These are phyloP conservation scores for Megaceryle alcyon DNA, from an alignment of 2,797 vertebrate genomes.

Conservation along the genomic window DNA sequence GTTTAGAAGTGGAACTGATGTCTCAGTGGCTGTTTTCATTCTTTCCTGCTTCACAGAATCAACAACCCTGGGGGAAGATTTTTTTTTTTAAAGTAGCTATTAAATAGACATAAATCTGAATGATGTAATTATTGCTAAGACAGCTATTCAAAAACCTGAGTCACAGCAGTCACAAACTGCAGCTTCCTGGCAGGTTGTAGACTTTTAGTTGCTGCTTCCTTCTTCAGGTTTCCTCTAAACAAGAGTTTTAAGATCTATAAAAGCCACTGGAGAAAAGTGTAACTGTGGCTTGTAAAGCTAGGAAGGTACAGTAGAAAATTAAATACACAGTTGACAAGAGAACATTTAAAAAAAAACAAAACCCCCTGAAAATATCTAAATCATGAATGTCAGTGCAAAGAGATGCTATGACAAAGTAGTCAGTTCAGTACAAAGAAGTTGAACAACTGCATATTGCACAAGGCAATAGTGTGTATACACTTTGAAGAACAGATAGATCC, in stretches of 20 bases:
- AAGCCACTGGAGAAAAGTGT: neutral
- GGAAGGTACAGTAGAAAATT: neutral
- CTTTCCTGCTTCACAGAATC: constrained; percentile 13
- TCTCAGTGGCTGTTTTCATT: neutral
- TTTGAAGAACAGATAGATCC: neutral
- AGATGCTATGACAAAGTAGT: neutral
- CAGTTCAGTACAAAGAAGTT: neutral
- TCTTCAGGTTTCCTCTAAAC: neutral
- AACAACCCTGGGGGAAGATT: neutral
- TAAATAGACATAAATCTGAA: constrained; percentile 2
- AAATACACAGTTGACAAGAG: neutral
- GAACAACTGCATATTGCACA: neutral
- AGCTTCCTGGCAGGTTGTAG: neutral
- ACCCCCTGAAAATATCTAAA: neutral
- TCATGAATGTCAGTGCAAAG: neutral
- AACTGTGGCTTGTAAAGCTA: neutral
- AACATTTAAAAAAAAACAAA: neutral
- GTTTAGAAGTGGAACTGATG: constrained; percentile 5
- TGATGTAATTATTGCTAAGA: constrained; percentile 23
- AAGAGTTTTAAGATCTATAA: neutral
- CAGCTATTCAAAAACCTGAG: constrained; percentile 11
- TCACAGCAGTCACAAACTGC: neutral
- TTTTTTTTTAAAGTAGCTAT: neutral
- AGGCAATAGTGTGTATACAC: neutral
- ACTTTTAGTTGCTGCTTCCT: neutral